phyloP scores from a whole-genome alignment of 2,113 vertebrate genomes.

The Mustela nigripes region DNA sequence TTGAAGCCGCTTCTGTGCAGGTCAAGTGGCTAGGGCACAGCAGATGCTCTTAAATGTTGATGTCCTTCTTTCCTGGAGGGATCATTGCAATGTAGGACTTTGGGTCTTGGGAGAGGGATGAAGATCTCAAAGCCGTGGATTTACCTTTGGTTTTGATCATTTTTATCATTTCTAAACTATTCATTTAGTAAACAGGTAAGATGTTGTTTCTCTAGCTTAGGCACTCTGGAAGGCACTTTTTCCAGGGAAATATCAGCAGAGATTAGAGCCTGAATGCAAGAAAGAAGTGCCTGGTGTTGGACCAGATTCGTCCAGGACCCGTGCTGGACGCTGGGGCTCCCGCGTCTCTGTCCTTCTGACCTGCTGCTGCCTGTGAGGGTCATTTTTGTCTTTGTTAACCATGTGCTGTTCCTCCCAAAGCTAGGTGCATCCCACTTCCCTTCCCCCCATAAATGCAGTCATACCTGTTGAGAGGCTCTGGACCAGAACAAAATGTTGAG shows the following conservation, averaged over 20 bases:
- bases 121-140: not conserved
- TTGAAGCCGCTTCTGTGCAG: not conserved
- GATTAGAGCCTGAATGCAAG: not conserved
- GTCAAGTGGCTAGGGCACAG: not conserved
- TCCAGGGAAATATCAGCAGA: not conserved
- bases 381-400: not conserved
- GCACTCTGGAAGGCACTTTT: not conserved
- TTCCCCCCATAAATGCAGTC: not conserved
- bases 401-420: not conserved
- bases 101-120: not conserved
- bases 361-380: accelerated
- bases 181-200: not conserved
- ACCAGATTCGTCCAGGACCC: not conserved
- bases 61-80: not conserved
- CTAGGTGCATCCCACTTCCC: not conserved
- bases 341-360: not conserved
- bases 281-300: not conserved
- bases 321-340: not conserved
- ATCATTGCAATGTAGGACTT: accelerated
- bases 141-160: not conserved
- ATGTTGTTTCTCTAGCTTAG: not conserved
- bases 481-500: not conserved
- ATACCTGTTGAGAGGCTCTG: not conserved
- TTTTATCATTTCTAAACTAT: not conserved
- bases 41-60: not conserved